Conservation (phyloP, 2,113 vertebrate genomes). For the Neofelis nebulosa region DNA sequence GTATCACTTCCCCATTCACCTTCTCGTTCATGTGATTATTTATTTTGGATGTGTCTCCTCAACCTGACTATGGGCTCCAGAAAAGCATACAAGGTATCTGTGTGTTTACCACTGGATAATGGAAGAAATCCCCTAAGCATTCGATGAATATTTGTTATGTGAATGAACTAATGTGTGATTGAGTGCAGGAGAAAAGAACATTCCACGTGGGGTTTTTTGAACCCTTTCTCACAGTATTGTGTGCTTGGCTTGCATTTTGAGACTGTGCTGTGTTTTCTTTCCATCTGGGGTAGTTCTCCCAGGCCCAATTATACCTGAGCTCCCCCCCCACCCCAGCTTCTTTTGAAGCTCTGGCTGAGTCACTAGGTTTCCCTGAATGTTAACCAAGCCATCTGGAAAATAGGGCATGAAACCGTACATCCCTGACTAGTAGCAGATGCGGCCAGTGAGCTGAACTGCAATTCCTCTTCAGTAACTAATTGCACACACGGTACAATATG, state of each 20-base stretch:
- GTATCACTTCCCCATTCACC: not conserved
- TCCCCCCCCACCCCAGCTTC: not conserved
- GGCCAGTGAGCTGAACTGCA: constrained; percentile 54
- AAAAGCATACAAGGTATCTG: too few species aligned
- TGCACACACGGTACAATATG: constrained; percentile 65
- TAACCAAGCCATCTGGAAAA: constrained; percentile 77
- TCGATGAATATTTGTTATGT: not conserved
- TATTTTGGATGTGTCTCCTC: not conserved
- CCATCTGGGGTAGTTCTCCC: not conserved
- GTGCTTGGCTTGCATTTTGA: not conserved
- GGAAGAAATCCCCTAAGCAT: not conserved
- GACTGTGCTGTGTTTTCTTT: not conserved
- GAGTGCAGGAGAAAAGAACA: not conserved
- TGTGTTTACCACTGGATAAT: not conserved
- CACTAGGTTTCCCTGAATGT: constrained; percentile 55
- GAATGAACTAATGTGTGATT: not conserved
- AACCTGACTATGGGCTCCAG: not conserved
- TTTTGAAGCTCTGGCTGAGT: constrained; percentile 30
- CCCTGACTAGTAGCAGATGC: constrained; percentile 75
- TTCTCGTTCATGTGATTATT: not conserved
- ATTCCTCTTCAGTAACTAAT: constrained; percentile 76
- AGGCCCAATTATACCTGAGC: constrained; percentile 59
- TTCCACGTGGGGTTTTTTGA: not conserved
- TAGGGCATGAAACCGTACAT: constrained; percentile 54
- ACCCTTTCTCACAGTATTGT: not conserved